Conservation (phyloP, 2,888 invertebrate genomes). For the Adelognathus sp. region DNA sequence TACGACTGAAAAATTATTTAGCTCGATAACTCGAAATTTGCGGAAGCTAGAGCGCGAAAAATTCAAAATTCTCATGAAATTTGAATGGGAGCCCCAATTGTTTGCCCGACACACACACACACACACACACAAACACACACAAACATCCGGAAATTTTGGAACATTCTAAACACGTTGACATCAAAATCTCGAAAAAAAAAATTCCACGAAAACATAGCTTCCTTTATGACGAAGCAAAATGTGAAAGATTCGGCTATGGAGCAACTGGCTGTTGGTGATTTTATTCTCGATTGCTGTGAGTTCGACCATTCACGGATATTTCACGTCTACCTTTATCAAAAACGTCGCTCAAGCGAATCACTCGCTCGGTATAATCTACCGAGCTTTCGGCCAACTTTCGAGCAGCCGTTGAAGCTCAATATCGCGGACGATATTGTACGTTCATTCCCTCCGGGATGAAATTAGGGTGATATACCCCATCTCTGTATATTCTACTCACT, state of each 20-base stretch:
- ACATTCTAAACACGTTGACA: no score
- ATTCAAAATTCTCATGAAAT: no score
- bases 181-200: no score
- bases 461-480: not conserved
- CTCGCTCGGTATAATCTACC: slow-evolving; percentile 8
- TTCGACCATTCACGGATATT: not conserved
- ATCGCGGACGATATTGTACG: slow-evolving; percentile 7
- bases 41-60: no score
- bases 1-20: no score
- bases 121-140: no score
- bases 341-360: not conserved
- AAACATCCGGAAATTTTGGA: no score
- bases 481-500: not conserved
- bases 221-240: not conserved
- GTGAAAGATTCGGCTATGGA: not conserved
- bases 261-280: not conserved
- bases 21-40: no score
- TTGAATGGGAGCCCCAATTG: no score
- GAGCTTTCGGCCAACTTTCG: slow-evolving; percentile 10
- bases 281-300: not conserved
- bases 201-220: no score
- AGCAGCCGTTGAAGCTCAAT: slow-evolving; percentile 4
- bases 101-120: no score
- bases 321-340: not conserved
- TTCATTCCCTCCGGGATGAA: not conserved